phyloP scores from a whole-genome alignment of 1,140 invertebrate genomes.

The Oedothorax gibbosus region DNA sequence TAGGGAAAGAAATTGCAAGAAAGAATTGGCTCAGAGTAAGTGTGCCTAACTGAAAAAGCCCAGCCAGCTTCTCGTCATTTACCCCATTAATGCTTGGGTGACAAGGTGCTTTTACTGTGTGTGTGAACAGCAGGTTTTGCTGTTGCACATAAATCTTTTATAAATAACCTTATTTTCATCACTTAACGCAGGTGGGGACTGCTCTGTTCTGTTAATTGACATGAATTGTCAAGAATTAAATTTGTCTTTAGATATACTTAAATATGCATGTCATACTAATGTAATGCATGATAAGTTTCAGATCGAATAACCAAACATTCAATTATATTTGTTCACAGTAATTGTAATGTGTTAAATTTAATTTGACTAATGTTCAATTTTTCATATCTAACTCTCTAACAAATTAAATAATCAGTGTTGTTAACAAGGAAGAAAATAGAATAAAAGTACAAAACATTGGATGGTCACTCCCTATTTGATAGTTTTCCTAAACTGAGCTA shows the following conservation, averaged over 20 bases:
- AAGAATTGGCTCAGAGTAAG: constrained; percentile 64
- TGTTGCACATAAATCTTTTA: background rate
- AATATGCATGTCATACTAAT: too few species aligned
- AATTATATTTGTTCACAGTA: background rate
- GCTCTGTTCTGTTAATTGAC: constrained; percentile 32
- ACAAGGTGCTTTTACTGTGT: constrained; percentile 1
- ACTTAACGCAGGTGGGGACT: constrained; percentile 24
- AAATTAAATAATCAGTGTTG: background rate
- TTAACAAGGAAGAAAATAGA: too few species aligned
- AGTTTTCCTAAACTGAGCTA: too few species aligned
- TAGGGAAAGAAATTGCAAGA: constrained; percentile 70
- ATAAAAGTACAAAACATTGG: too few species aligned
- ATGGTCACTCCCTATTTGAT: too few species aligned
- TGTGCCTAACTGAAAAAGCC: constrained; percentile 15
- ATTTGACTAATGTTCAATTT: background rate
- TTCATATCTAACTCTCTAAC: background rate
- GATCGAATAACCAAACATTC: too few species aligned
- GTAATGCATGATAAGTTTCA: background rate
- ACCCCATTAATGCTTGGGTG: constrained; percentile 42
- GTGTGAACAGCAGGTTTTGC: constrained; percentile 1
- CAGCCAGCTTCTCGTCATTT: background rate
- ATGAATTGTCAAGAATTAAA: constrained; percentile 11
- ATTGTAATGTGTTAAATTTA: background rate
- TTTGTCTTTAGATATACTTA: background rate
- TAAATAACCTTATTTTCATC: background rate